Base-by-base conservation (phyloP, 2,113 vertebrate genomes). In the Megatriorchis doriae region DNA sequence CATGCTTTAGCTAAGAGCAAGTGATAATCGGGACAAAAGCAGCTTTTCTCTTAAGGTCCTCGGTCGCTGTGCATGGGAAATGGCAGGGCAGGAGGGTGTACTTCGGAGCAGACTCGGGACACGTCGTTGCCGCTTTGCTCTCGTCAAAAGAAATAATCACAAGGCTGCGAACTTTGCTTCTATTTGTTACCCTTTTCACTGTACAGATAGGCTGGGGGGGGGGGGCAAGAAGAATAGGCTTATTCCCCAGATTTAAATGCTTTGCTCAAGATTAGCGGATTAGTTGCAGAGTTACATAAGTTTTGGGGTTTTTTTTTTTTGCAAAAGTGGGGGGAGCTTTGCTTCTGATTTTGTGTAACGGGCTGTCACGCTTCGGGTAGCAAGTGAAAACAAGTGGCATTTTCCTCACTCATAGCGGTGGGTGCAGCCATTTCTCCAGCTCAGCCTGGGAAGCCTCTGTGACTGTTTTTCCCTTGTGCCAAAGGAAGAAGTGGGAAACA, bases 191-290 rank as follows among this genome's bases (percentile, higher is more conserved):
- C 22, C 53, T 40, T 93, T 80, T 94, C 15, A 7, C 83, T 66
- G 71, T 78, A 56, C 72, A 61, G 90, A 78, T 23, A 82, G 62
- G n/a, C 50, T 71, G 78, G 65, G 32, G 25, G 26, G 11, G 15
- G 31, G 15, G 17, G 4, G 17, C 3, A 7, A 67, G 42, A 91
- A 88, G 86, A 86, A 91, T 45, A 91, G 90, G 86, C 88, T 95
- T 97, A 92, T 58, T 86, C 43, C 47, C 21, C 9, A 42, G 88
- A 93, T 97, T 97, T 89, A 92, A 88, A 93, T 88, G 71, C 55
- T 82, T 95, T 74, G 65, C 96, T 94, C 86, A 87, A 95, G 93
- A 95, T 96, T 97, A 97, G 25, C 2, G 27, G 93, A 94, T 96
- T 94, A 98, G 88, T 92, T 90, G 23, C 21, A 42, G 55, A 53